These are phyloP conservation scores for Cremastinae sp. DNA, from an alignment of 2,888 invertebrate species.

Conservation along the genomic window DNA sequence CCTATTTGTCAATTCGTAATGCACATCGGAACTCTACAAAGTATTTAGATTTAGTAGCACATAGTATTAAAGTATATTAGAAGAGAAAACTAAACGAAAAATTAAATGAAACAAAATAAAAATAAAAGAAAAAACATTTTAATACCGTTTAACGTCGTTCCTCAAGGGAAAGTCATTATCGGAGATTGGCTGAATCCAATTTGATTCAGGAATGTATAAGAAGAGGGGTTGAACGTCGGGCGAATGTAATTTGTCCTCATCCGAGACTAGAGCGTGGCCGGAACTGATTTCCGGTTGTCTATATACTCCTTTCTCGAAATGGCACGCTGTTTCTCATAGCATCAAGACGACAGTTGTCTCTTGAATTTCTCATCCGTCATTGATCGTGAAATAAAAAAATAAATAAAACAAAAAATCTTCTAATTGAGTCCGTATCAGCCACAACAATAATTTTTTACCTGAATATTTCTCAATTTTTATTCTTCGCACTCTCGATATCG, in stretches of 20 bases:
- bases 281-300: slow-evolving; percentile 55
- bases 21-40: neutral
- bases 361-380: slow-evolving; percentile 17
- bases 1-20: too few relatives aligned
- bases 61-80: neutral
- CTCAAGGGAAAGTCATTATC: slow-evolving; percentile 58
- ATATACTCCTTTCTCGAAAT: neutral
- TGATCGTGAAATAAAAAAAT: slow-evolving; percentile 19
- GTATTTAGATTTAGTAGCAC: slow-evolving; percentile 1
- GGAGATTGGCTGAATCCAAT: slow-evolving; percentile 59
- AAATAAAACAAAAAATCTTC: neutral
- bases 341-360: slow-evolving; percentile 15
- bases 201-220: slow-evolving; percentile 57
- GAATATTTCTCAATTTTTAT: slow-evolving; percentile 20
- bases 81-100: slow-evolving; percentile 5
- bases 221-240: slow-evolving; percentile 28
- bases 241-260: slow-evolving; percentile 33
- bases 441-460: too few relatives aligned
- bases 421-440: slow-evolving; percentile 27
- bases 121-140: slow-evolving; percentile 34
- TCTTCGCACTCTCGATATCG: neutral
- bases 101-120: slow-evolving; percentile 3
- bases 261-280: slow-evolving; percentile 37
- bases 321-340: slow-evolving; percentile 29
- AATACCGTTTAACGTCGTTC: slow-evolving; percentile 45